Evolutionary conservation across 2,888 invertebrate genomes (phyloP).

Genomic region (Andrena minutula): DNA sequence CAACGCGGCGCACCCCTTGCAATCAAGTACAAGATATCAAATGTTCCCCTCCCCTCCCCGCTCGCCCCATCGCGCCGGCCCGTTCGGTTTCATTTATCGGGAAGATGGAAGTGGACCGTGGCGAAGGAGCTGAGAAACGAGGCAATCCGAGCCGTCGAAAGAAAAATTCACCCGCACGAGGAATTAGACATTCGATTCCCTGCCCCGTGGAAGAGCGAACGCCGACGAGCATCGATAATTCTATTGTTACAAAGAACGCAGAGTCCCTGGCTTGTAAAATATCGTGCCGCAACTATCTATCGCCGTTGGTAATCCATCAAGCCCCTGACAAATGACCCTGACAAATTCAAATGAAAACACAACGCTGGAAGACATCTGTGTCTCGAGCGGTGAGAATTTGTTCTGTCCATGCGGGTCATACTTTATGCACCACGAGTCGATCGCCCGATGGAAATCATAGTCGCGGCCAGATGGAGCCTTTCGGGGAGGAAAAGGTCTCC

Average conservation of each 20-base stretch:
- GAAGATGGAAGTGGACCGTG: slow-evolving; percentile 66
- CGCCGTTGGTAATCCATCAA: slow-evolving; percentile 12
- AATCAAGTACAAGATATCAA: slow-evolving; percentile 77
- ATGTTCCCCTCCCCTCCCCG: slow-evolving; percentile 67
- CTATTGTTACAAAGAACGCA: not conserved
- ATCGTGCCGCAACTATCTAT: not conserved
- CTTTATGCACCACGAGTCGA: slow-evolving; percentile 54
- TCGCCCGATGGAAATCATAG: slow-evolving; percentile 57
- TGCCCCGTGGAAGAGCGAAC: not conserved
- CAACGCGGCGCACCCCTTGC: slow-evolving; percentile 71
- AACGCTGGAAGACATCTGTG: slow-evolving; percentile 39
- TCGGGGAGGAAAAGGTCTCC: slow-evolving; percentile 50
- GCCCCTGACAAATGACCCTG: not conserved
- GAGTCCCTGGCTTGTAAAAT: not conserved
- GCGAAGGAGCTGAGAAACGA: slow-evolving; percentile 55
- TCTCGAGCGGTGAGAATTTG: slow-evolving; percentile 24
- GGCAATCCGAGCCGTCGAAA: slow-evolving; percentile 36
- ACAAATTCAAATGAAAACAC: slow-evolving; percentile 8
- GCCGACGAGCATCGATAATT: not conserved
- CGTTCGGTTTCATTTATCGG: slow-evolving; percentile 69
- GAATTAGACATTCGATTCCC: slow-evolving; percentile 42
- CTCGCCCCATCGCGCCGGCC: slow-evolving; percentile 13
- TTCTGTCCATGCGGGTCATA: slow-evolving; percentile 63
- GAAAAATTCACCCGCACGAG: slow-evolving; percentile 13
- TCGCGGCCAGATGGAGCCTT: slow-evolving; percentile 48